phyloP scores from a whole-genome alignment of 2,888 invertebrate genomes.

The Petrophora chlorosata region DNA sequence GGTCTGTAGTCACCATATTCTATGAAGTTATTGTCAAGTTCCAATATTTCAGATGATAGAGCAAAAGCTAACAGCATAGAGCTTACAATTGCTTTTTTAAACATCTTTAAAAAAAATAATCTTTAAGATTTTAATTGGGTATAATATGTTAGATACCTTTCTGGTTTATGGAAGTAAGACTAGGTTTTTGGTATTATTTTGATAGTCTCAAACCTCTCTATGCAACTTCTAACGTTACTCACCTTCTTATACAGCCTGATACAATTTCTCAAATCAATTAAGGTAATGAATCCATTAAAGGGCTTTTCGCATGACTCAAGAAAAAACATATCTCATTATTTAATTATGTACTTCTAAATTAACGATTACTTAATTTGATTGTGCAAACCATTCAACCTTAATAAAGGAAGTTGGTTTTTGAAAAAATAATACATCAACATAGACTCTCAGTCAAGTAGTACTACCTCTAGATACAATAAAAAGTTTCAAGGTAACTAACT shows the following conservation, averaged over 20 bases:
- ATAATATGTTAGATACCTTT: background rate
- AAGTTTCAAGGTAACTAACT: too few species aligned
- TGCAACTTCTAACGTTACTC: too few species aligned
- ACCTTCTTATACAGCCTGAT: constrained; percentile 16
- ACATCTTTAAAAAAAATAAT: constrained; percentile 23
- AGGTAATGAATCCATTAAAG: background rate
- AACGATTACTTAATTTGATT: constrained; percentile 21
- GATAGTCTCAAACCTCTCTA: too few species aligned
- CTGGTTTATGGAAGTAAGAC: too few species aligned
- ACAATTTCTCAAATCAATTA: constrained; percentile 6
- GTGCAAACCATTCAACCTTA: constrained; percentile 7
- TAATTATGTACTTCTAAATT: background rate
- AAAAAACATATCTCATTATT: constrained; percentile 2
- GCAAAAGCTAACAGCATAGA: constrained; percentile 32
- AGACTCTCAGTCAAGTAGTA: too few species aligned
- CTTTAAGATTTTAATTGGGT: background rate
- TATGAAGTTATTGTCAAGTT: constrained; percentile 43
- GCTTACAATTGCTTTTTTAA: constrained; percentile 17
- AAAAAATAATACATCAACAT: background rate
- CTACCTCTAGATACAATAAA: too few species aligned
- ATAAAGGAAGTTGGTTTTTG: background rate
- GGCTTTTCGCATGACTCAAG: constrained; percentile 19
- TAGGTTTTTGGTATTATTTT: too few species aligned
- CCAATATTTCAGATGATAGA: constrained; percentile 31
- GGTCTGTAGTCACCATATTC: constrained; percentile 38